Evolutionary conservation across 2,797 vertebrate genomes (phyloP).

Genomic region (Cyprinella venusta): DNA sequence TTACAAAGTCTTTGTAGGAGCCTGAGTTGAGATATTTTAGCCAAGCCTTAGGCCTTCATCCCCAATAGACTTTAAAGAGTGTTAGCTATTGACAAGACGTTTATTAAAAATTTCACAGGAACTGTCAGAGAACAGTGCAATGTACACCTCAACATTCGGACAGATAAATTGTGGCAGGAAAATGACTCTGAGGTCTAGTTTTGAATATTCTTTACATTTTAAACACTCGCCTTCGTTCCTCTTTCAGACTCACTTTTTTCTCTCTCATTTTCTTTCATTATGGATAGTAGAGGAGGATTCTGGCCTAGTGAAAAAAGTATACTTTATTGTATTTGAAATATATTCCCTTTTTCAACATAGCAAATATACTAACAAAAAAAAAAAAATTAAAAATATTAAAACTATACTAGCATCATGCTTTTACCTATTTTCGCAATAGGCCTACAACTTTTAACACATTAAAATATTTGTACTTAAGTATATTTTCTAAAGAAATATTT

Average conservation of each 20-base stretch:
- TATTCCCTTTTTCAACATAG: too few relatives aligned
- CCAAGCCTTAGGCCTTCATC: conserved; percentile 22
- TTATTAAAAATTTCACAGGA: conserved; percentile 55
- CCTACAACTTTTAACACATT: too few relatives aligned
- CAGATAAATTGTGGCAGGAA: conserved; percentile 38
- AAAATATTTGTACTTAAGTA: too few relatives aligned
- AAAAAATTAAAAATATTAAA: too few relatives aligned
- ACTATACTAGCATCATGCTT: too few relatives aligned
- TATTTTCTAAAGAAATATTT: too few relatives aligned
- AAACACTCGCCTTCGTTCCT: conserved; percentile 7
- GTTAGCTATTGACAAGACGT: conserved; percentile 47
- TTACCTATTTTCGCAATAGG: too few relatives aligned
- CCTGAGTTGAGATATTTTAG: conserved; percentile 13
- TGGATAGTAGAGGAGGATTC: neutral
- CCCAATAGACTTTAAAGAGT: conserved; percentile 19
- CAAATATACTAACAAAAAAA: too few relatives aligned
- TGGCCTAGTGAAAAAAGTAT: neutral
- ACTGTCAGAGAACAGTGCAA: conserved; percentile 42
- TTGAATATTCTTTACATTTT: conserved; percentile 36
- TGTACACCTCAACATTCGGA: conserved; percentile 39
- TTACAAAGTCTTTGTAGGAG: neutral
- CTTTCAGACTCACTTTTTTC: conserved; percentile 11
- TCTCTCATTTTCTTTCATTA: neutral
- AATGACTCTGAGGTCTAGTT: conserved; percentile 39
- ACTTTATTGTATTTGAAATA: too few relatives aligned